Evolutionary conservation across 2,113 vertebrate genomes (phyloP), one percentile per base, ranked within the genome.

Genomic region (Aegotheles bennettii): DNA sequence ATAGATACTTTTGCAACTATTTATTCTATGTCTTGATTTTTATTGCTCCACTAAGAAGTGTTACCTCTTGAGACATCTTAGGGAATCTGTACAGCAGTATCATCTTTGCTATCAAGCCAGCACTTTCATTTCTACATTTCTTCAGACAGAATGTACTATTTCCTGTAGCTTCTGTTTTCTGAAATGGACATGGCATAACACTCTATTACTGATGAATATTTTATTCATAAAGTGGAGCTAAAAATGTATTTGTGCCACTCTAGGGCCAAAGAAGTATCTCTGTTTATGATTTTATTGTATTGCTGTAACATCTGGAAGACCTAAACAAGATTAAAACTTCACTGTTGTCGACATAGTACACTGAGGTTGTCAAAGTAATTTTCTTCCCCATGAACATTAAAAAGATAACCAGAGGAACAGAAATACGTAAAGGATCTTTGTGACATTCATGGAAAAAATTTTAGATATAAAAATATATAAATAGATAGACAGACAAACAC

Each of bases 191-290:
- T 77, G 70, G 45, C 35, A 91, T 77, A 76, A 89, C 71, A 85
- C 50, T 87, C 53, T 88, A 76, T 83, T 95, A 83, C 82, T 89
- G 79, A 93, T 91, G 5, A 95, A 97, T 96, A 94, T 95, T 97
- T 95, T 95, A 95, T 95, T 91, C 68, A 95, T 91, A 90, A 93
- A 95, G 84, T 93, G 83, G 50, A 97, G 24, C 20, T 90, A 80
- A 90, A 95, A 95, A 91, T 86, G 50, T 80, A 73, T 86, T 88
- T 85, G 61, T 93, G 75, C 50, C 31, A 74, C 65, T 83, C 67
- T 54, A 89, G 78, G 78, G 70, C 78, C 82, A 80, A 89, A 76
- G 59, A 79, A 57, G 23, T 93, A 74, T 29, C 38, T 94, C 40
- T 18, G 31, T 57, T 82, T 89, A 67, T 74, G 54, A 79, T 91